Evolutionary conservation across 2,888 invertebrate species (phyloP), one percentile per base, ranked within the genome.

Genomic region (Limnephilus auricula): DNA sequence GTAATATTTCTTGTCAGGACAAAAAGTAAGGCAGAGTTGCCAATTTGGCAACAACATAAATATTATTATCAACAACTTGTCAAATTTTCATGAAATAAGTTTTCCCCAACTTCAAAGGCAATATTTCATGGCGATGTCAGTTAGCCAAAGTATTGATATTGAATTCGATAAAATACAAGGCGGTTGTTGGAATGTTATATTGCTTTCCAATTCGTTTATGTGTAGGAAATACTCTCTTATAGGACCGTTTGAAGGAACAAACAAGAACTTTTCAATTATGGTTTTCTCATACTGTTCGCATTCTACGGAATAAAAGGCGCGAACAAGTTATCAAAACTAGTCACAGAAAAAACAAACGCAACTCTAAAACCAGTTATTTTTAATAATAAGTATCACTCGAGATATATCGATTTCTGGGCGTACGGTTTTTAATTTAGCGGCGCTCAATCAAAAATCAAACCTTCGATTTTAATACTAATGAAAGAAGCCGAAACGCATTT

Each of bases 31-130:
- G 15, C 31, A 79, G 31, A n/a, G 79, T 79, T 31, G 30, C 79
- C 79, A 79, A 79, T 12, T 79, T 79, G 79, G 79, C 79, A 79
- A 79, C 50, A 18, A 65, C 50, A 65, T 65, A 25, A 65, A 65
- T 65, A 65, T 65, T 65, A 65, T 65, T 65, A 65, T 65, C 50
- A 65, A 65, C 50, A 65, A 65, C 25, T 25, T 65, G 50, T 65
- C 50, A 65, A 65, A 65, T 65, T 65, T 65, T 65, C 50, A 65
- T 65, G 50, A 65, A 65, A 65, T 65, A 65, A 65, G 50, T 65
- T 65, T 65, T 65, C 18, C 50, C 18, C 50, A 25, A 65, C 18
- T 25, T 65, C 50, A 65, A 65, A 6, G 18, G 50, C 50, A 18
- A 65, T 65, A 65, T 65, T 65, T 65, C 50, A 65, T 25, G 6